phyloP scores from a whole-genome alignment of 92 coral and sea anemone species.

The Diadumene lineata region DNA sequence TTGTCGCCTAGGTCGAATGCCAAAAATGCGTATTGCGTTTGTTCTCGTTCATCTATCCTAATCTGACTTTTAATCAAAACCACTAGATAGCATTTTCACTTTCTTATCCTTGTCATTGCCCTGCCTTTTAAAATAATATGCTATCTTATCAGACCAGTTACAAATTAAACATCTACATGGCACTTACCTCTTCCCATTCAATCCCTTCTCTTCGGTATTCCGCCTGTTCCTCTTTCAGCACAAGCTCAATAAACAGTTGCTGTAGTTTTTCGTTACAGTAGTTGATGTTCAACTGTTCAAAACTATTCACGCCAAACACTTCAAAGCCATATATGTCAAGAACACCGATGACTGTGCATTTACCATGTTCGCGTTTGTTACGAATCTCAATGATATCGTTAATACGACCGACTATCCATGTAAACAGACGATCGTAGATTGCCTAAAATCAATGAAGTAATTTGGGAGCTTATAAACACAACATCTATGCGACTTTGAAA shows the following conservation, averaged over 20 bases:
- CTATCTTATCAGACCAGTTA: not conserved
- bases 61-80: too few relatives aligned
- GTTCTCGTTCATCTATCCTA: too few relatives aligned
- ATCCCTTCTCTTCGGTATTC: constrained; percentile 94
- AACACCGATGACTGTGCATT: constrained; percentile 95
- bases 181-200: constrained; percentile 96
- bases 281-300: constrained; percentile 95
- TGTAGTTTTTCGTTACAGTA: constrained; percentile 97
- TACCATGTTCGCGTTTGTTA: constrained; percentile 77
- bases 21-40: too few relatives aligned
- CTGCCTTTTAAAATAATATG: too few relatives aligned
- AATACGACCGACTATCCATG: constrained; percentile 91
- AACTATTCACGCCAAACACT: constrained; percentile 85
- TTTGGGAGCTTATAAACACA: too few relatives aligned
- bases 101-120: too few relatives aligned
- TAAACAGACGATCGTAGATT: constrained; percentile 87
- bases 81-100: too few relatives aligned
- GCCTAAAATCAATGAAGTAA: constrained; percentile 64
- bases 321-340: constrained; percentile 98
- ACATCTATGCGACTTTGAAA: too few relatives aligned
- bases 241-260: constrained; percentile 92
- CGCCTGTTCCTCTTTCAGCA: constrained; percentile 92
- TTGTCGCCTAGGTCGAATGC: too few relatives aligned
- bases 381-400: constrained; percentile 87
- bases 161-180: not conserved